A percentile compares a stretch with the other conserved stretches of the same genome.
These are phyloP conservation scores for Tenualosa ilisha DNA, from an alignment of 2,797 vertebrate genomes.

Conservation along the genomic window DNA sequence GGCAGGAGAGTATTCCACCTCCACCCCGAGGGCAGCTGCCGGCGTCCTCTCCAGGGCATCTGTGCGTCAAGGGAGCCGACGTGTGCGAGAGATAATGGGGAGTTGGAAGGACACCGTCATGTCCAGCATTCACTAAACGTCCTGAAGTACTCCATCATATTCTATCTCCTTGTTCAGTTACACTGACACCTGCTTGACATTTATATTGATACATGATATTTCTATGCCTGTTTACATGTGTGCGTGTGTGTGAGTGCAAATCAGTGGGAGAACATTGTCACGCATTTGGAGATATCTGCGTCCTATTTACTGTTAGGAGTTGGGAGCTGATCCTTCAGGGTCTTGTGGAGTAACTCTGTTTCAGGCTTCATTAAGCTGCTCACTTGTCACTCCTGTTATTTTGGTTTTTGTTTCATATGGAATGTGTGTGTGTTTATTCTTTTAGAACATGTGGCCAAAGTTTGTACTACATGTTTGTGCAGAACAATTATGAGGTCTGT, in stretches of 20 bases:
- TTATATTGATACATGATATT: neutral
- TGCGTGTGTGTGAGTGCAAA: neutral
- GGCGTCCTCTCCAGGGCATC: conserved; percentile 69
- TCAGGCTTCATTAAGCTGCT: neutral
- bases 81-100: conserved; percentile 63
- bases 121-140: conserved; percentile 65
- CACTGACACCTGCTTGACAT: conserved; percentile 8
- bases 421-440: neutral
- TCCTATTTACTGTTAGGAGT: neutral
- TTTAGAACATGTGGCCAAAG: neutral
- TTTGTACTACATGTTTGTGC: neutral
- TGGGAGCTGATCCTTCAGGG: neutral
- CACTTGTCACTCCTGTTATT: neutral
- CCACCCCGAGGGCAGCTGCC: conserved; percentile 37
- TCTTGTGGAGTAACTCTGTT: neutral
- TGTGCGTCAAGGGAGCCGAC: conserved; percentile 61
- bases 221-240: conserved; percentile 30
- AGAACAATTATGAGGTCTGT: neutral
- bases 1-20: conserved; percentile 66
- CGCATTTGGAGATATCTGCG: neutral
- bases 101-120: conserved; percentile 69
- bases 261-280: neutral
- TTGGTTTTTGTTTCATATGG: neutral
- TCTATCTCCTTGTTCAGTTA: neutral
- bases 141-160: conserved; percentile 51